A percentile compares a stretch with the other conserved stretches of the same genome.
Conservation (phyloP, 2,113 vertebrate species). For the Clarias gariepinus region DNA sequence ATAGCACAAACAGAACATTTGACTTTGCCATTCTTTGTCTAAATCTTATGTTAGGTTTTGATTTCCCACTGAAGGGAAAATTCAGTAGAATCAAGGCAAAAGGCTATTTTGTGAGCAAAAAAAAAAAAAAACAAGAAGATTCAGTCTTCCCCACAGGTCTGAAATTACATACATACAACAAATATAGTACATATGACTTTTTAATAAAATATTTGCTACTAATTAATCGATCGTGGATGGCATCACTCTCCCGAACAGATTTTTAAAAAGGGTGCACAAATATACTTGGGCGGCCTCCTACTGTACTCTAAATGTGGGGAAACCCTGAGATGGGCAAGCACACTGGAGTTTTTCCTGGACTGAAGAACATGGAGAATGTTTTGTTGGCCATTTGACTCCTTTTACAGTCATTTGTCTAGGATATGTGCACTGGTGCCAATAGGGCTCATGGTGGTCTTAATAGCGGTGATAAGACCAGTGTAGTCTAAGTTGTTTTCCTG, state of each 20-base stretch:
- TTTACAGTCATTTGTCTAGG: not conserved
- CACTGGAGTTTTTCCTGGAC: not conserved
- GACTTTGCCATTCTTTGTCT: not conserved
- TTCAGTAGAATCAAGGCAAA: not conserved
- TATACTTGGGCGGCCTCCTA: too few species aligned
- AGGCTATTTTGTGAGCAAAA: not conserved
- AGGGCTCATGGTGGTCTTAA: not conserved
- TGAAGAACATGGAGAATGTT: not conserved
- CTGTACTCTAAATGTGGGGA: too few species aligned
- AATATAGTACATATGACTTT: too few species aligned
- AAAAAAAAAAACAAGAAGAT: too few species aligned
- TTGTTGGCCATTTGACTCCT: not conserved
- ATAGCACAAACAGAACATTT: not conserved
- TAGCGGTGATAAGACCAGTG: not conserved
- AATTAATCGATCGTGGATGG: too few species aligned
- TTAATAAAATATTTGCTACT: too few species aligned
- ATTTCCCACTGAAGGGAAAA: not conserved
- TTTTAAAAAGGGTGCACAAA: too few species aligned
- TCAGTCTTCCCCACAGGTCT: too few species aligned
- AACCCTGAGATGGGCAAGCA: not conserved
- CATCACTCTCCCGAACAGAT: too few species aligned
- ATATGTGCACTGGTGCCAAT: slow-evolving; percentile 8
- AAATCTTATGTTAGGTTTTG: not conserved
- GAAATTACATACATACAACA: too few species aligned
- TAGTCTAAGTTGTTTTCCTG: slow-evolving; percentile 28